These are phyloP conservation scores for Agrochola circellaris DNA, from an alignment of 2,888 invertebrate species.

Conservation along the genomic window DNA sequence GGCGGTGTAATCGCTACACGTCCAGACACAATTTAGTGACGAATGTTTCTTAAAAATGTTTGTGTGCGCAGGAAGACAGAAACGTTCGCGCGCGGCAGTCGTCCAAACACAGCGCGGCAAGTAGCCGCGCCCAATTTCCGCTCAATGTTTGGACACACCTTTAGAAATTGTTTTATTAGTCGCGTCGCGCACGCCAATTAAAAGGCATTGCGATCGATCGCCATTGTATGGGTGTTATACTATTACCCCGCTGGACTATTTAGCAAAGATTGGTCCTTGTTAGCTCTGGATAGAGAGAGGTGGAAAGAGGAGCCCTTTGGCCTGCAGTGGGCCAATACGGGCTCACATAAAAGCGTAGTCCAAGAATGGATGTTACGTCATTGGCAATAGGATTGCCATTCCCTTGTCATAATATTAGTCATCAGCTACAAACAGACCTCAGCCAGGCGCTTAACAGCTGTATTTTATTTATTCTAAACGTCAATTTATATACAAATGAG, in stretches of 20 bases:
- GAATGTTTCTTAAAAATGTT: no score
- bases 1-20: no score
- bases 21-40: no score
- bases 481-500: conserved; percentile 52
- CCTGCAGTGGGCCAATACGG: no score
- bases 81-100: no score
- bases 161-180: no score
- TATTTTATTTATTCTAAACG: conserved; percentile 45
- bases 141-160: no score
- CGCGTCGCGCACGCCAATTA: no score
- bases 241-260: neutral
- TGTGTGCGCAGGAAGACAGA: no score
- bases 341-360: neutral
- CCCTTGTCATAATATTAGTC: conserved; percentile 25
- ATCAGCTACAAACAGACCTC: conserved; percentile 9
- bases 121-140: no score
- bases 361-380: neutral
- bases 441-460: conserved; percentile 27
- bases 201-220: neutral
- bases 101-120: no score
- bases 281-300: neutral
- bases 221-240: neutral
- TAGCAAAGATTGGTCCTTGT: neutral
- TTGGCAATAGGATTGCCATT: neutral
- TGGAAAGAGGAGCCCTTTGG: neutral